Evolutionary conservation across 2,888 invertebrate species (phyloP).

Genomic region (Hemistola chrysoprasaria): DNA sequence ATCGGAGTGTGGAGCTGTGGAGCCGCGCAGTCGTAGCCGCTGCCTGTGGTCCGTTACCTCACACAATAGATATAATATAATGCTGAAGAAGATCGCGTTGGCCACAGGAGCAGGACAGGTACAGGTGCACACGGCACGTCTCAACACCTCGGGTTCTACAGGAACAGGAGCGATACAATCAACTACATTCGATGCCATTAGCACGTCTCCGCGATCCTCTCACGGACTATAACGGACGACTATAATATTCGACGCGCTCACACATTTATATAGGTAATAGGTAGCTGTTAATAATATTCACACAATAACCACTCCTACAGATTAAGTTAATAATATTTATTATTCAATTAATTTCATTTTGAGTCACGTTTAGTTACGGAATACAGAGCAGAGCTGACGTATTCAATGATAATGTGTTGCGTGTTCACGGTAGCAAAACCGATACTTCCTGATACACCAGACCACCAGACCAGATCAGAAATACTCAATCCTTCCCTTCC

Average conservation of each 20-base stretch:
- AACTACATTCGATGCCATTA: constrained; percentile 25
- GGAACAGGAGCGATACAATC: constrained; percentile 6
- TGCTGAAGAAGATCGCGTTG: too few relatives aligned
- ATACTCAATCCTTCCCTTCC: too few relatives aligned
- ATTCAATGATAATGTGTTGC: too few relatives aligned
- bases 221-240: too few relatives aligned
- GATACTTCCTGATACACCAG: too few relatives aligned
- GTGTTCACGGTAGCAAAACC: too few relatives aligned
- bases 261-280: constrained; percentile 10
- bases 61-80: constrained; percentile 7
- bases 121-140: constrained; percentile 3
- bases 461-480: too few relatives aligned
- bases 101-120: not conserved
- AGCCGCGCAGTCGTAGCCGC: not conserved
- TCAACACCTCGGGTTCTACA: constrained; percentile 6
- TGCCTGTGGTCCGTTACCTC: constrained; percentile 1
- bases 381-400: too few relatives aligned
- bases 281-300: too few relatives aligned
- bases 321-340: too few relatives aligned
- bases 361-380: not conserved
- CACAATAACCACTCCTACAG: too few relatives aligned
- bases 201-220: constrained; percentile 19
- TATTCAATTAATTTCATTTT: constrained; percentile 2
- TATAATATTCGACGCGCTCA: too few relatives aligned
- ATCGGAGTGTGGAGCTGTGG: not conserved